phyloP scores from a whole-genome alignment of 2,797 vertebrate genomes.

The Dromococcyx pavoninus region DNA sequence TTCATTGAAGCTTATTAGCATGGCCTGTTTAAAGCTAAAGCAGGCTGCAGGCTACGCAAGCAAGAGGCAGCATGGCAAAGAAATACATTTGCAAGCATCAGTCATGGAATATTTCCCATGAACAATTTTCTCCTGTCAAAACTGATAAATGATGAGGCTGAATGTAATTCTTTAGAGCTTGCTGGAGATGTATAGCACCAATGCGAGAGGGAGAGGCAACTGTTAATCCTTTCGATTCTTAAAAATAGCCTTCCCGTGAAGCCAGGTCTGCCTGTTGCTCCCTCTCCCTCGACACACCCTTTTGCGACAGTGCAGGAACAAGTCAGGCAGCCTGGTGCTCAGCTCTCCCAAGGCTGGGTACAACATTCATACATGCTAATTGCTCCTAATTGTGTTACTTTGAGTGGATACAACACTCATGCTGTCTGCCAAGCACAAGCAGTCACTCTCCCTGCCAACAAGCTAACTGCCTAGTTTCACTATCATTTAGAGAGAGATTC shows the following conservation, averaged over 20 bases:
- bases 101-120: not conserved
- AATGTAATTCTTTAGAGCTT: not conserved
- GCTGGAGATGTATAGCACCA: not conserved
- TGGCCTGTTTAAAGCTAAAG: not conserved
- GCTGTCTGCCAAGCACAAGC: not conserved
- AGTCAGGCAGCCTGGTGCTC: not conserved
- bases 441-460: not conserved
- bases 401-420: not conserved
- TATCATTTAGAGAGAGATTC: not conserved
- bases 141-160: not conserved
- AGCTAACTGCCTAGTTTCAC: not conserved
- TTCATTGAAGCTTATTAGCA: not conserved
- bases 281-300: not conserved
- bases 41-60: not conserved
- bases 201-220: not conserved
- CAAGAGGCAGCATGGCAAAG: not conserved
- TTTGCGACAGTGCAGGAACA: not conserved
- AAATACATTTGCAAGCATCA: not conserved
- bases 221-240: not conserved
- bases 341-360: not conserved
- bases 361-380: accelerated
- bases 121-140: not conserved
- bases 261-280: not conserved
- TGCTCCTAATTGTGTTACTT: not conserved
- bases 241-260: not conserved